Base-by-base conservation (phyloP, 2,113 vertebrate genomes). In the Nasalis larvatus region DNA sequence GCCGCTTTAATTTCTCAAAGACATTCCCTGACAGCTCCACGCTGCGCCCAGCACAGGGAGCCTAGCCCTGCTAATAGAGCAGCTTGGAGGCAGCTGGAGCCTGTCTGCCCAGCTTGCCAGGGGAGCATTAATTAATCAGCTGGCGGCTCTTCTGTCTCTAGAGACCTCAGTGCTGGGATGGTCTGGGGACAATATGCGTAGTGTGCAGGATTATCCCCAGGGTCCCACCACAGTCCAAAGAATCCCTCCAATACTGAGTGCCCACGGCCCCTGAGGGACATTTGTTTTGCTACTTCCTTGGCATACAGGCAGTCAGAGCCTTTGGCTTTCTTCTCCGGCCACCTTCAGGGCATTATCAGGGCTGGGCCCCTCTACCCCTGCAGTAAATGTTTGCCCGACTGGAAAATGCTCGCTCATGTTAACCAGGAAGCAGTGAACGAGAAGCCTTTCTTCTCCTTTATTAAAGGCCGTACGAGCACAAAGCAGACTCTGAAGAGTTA, bases 1-100 rank as follows among this genome's bases (percentile, higher is more conserved):
- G 71, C 45, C 85, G 89, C 77, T 95, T 95, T 80, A 84, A 92
- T 90, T 95, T 95, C 86, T 96, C 84, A 85, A 52, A 82, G 88
- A 76, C 82, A 58, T 40, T 88, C 80, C 47, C 49, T 82, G 96
- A 87, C 82, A 95, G 95, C 73, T 58, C 63, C 49, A 32, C 4
- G 12, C 45, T 1, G 32, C 1, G 4, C 20, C 66, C 58, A 32
- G 10, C 32, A 4, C 45, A 37, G 73, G 86, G 82, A 78, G 66
- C 81, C 45, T 18, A 63, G 80, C 52, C 49, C 77, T 23, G 56
- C 56, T 95, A 60, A 92, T 5, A 89, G 83, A 47, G 25, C 88
- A 27, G 83, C 78, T 12, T 30, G 30, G 69, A 69, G 71, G 83
- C 96, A 89, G 92, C 6, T 0, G 73, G 91, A 91, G 45, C 89